Percentiles rank a stretch among this genome's conserved stretches.
phyloP scores from a whole-genome alignment of 2,797 vertebrate genomes.

The Balearica regulorum region DNA sequence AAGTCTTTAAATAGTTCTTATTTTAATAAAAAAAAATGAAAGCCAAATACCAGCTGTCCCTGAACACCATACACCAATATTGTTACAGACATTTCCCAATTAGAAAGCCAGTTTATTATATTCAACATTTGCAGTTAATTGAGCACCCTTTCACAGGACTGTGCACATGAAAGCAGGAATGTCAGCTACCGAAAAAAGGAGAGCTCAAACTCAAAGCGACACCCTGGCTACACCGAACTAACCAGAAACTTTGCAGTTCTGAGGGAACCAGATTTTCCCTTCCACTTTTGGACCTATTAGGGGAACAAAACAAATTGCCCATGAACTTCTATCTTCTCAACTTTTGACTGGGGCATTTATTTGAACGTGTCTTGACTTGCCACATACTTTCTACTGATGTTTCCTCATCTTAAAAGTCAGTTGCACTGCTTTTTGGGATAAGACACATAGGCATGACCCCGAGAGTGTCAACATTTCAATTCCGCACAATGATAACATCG shows the following conservation, averaged over 20 bases:
- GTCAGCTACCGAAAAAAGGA: not conserved
- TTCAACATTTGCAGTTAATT: not conserved
- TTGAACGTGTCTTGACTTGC: not conserved
- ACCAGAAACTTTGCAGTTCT: not conserved
- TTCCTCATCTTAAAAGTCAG: not conserved
- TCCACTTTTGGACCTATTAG: not conserved
- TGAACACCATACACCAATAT: not conserved
- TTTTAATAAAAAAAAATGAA: not conserved
- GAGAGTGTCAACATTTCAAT: not conserved
- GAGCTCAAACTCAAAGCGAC: not conserved
- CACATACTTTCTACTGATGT: not conserved
- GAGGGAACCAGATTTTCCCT: not conserved
- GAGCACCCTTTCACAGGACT: not conserved
- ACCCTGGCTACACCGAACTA: not conserved
- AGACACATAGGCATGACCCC: not conserved
- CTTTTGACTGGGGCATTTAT: not conserved
- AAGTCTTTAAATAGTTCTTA: not conserved
- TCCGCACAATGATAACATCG: not conserved
- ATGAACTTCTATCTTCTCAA: not conserved
- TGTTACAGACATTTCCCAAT: not conserved
- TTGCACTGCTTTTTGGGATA: not conserved
- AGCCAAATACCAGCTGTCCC: not conserved
- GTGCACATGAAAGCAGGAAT: not conserved
- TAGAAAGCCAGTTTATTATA: not conserved
- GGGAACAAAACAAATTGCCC: not conserved